Base-by-base conservation (phyloP, 2,797 vertebrate genomes). In the Scomberomorus guttatus region DNA sequence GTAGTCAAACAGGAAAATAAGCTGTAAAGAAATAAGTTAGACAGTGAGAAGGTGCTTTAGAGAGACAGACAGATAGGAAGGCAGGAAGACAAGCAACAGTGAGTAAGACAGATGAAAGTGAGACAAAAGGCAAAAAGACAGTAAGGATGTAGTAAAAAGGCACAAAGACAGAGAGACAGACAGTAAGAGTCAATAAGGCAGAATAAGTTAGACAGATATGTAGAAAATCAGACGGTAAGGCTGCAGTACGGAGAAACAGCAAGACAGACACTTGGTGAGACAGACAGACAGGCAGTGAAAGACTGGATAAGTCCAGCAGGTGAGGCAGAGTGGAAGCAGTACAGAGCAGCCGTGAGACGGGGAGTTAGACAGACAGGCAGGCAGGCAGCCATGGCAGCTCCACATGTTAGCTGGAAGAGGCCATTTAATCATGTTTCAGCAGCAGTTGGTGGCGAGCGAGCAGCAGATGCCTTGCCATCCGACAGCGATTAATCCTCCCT, bases 381-480 rank as follows among this genome's bases (percentile, higher is more conserved):
- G 7, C 56, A 71, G 65, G 29, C 72, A 67, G 79, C 58, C 62
- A 78, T 55, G 44, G 54, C 57, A 3, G 70, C 81, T 85, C 89
- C 90, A 77, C 80, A 85, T 84, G 85, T 76, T 83, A 62, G 63
- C 81, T 90, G 82, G 80, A 89, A 85, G 79, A 89, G 66, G 72
- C 82, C 81, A 77, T 91, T 94, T 92, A 88, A 94, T 93, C 93
- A 90, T 90, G 89, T 91, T 90, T 79, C 77, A 75, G 84, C 79
- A 90, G 93, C 93, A 93, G 92, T 94, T 94, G 93, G 94, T 92
- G 87, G 87, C n/a, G 82, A 83, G 78, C 75, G 77, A 88, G 90
- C 84, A 91, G 91, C 94, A 95, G 93, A 94, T 94, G 93, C 90
- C 85, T 89, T 81, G 46, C 91, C 90, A 92, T 90, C 90, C 87